Conservation (phyloP, 2,888 invertebrate species). For the Nephrotoma guestfalica region DNA sequence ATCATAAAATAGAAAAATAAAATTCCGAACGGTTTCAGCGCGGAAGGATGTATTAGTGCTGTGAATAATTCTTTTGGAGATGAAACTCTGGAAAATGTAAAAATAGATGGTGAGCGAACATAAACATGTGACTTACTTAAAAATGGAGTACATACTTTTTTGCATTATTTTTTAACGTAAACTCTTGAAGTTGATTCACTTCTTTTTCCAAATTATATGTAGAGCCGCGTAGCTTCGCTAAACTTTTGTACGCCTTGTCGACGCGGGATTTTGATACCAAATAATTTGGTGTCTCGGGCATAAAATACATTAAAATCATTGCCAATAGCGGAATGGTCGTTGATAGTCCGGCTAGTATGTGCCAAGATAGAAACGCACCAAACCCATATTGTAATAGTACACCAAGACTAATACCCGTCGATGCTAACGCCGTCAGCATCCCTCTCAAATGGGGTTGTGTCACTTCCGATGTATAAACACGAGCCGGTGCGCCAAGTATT, state of each 20-base stretch:
- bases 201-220: constrained; percentile 46
- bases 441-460: constrained; percentile 62
- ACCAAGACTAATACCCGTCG: constrained; percentile 57
- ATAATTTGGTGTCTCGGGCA: constrained; percentile 61
- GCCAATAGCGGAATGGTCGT: constrained; percentile 44
- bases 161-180: constrained; percentile 47
- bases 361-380: constrained; percentile 47
- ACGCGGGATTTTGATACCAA: constrained; percentile 44
- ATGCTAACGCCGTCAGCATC: constrained; percentile 53
- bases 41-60: constrained; percentile 43
- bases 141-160: constrained; percentile 14
- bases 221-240: constrained; percentile 43
- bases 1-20: constrained; percentile 49
- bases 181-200: constrained; percentile 42
- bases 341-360: constrained; percentile 46
- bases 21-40: constrained; percentile 47
- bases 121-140: background rate
- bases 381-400: constrained; percentile 47
- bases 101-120: background rate
- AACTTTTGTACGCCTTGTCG: constrained; percentile 42
- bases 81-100: constrained; percentile 9
- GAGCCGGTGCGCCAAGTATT: constrained; percentile 55
- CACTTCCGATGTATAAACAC: constrained; percentile 55
- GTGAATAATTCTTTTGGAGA: constrained; percentile 35
- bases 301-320: constrained; percentile 41